Base-by-base conservation (phyloP, 2,113 vertebrate genomes). In the Pseudorhombus dupliciocellatus region DNA sequence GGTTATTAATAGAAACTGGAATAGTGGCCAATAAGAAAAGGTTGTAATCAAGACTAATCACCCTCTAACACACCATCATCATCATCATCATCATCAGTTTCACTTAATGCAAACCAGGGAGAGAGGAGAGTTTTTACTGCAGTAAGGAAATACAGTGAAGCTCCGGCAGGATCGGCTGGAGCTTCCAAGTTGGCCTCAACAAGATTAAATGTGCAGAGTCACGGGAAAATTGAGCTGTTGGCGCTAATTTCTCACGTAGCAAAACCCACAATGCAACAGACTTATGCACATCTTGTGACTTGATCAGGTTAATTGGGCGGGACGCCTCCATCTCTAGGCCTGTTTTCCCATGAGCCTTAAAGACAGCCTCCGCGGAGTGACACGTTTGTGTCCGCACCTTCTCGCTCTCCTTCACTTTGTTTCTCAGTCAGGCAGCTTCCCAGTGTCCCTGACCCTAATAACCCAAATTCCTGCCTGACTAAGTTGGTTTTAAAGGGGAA, bases 381-480 rank as follows among this genome's bases (percentile, higher is more conserved):
- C 86, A 78, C 85, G 79, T 88, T 73, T 80, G 86, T 60, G 83
- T 86, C 87, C 55, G 84, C 69, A 55, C 59, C n/a, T 53, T 73
- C 75, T 81, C 57, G 30, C 77, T 79, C 63, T 28, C 46, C 61
- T 79, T 83, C 77, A 20, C 71, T 70, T 46, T 76, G 68, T 63
- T 73, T 79, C 88, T 75, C 55, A 7, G 72, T 62, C 22, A 66
- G 72, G 79, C 76, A 11, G 63, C 50, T 77, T 80, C 71, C 26
- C 70, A 59, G 48, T 71, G 89, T 90, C 88, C 84, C 55, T 84
- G 88, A 89, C 87, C 87, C 87, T 79, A 88, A 87, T 77, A 89
- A 90, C 83, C 85, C 72, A 66, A 88, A 92, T 91, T 92, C 90
- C 90, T 88, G 84, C 73, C 81, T 88, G 88, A 92, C 91, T 92